phyloP scores from a whole-genome alignment of 2,797 vertebrate species.

The Sorex maritimensis region DNA sequence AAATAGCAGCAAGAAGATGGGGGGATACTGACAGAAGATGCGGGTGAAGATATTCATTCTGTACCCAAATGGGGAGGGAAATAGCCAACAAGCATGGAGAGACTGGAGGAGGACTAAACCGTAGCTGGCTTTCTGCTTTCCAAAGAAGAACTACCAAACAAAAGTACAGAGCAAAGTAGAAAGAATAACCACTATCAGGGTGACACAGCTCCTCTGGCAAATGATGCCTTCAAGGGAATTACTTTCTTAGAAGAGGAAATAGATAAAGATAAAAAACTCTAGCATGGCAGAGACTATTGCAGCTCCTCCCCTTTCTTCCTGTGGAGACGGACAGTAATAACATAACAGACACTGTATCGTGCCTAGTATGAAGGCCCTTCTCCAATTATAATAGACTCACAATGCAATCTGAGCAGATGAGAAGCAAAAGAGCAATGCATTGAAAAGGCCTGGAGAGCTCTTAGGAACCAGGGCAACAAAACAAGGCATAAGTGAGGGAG shows the following conservation, averaged over 20 bases:
- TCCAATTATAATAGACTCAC: neutral
- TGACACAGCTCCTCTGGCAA: neutral
- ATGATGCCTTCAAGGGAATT: neutral
- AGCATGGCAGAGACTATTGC: neutral
- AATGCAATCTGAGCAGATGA: neutral
- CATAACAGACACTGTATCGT: neutral
- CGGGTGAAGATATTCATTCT: constrained; percentile 18
- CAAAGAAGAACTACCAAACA: neutral
- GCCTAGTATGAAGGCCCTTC: neutral
- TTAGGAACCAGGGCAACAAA: neutral
- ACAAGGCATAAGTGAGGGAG: neutral
- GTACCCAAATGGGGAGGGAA: neutral
- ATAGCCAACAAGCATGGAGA: neutral
- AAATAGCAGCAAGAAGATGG: neutral
- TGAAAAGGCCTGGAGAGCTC: constrained; percentile 28
- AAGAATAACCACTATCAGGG: neutral
- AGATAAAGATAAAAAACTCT: constrained; percentile 4
- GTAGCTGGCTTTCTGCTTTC: neutral
- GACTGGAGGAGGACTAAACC: neutral
- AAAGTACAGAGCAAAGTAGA: neutral
- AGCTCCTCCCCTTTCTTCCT: neutral
- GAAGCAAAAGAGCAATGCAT: constrained; percentile 15
- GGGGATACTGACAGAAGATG: neutral
- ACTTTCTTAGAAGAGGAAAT: neutral
- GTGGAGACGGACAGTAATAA: neutral